These are phyloP conservation scores for Orchesella cincta DNA, from an alignment of 1,140 invertebrate genomes.

Conservation along the genomic window DNA sequence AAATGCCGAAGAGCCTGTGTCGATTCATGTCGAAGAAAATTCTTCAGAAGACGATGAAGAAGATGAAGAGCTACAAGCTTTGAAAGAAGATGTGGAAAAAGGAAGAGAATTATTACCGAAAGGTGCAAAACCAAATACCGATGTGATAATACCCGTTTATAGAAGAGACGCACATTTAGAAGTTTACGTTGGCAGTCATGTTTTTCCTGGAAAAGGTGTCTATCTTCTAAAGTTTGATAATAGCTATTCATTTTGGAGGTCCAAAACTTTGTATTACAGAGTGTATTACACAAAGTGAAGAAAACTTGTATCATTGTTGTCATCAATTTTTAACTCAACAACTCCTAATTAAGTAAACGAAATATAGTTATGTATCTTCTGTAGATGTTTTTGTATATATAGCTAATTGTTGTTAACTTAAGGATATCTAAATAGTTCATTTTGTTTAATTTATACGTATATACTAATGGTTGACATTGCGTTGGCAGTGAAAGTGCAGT, in stretches of 20 bases:
- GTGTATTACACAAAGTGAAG: constrained; percentile 88
- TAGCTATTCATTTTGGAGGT: constrained; percentile 97
- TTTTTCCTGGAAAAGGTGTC: constrained; percentile 94
- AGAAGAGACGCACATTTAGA: constrained; percentile 94
- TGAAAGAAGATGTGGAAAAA: constrained; percentile 63
- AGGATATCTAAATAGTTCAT: too few species aligned
- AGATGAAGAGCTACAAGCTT: constrained; percentile 63
- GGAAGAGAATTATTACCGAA: constrained; percentile 63
- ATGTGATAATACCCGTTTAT: constrained; percentile 74
- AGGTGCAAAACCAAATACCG: constrained; percentile 47
- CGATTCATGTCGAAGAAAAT: constrained; percentile 81
- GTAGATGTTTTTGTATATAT: too few species aligned
- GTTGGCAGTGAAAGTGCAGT: too few species aligned
- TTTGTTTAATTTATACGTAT: too few species aligned
- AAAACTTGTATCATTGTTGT: neutral
- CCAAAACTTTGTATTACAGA: constrained; percentile 97
- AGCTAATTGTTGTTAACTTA: too few species aligned
- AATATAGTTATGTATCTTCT: too few species aligned
- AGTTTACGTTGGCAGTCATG: constrained; percentile 95
- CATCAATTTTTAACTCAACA: neutral
- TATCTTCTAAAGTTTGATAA: constrained; percentile 99
- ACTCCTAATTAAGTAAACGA: neutral
- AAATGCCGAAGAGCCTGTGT: constrained; percentile 65
- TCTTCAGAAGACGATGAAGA: constrained; percentile 92
- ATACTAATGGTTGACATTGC: too few species aligned